Conservation (phyloP, 2,888 invertebrate genomes). For the Andrena fulva region DNA sequence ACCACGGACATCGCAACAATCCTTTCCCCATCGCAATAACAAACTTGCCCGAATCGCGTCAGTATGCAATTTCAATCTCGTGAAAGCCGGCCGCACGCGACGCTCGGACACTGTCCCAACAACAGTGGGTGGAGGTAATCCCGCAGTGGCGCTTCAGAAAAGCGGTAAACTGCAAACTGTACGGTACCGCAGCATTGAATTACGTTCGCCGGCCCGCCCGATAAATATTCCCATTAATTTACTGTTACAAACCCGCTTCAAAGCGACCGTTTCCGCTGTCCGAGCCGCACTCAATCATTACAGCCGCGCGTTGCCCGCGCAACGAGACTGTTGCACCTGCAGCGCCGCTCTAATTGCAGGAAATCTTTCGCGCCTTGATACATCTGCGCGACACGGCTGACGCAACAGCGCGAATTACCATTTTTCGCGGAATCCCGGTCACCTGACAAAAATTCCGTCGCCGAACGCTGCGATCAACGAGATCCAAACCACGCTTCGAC, state of each 20-base stretch:
- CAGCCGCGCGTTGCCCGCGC: neutral
- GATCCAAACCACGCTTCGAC: too few relatives aligned
- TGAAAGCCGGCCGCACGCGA: neutral
- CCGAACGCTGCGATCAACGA: neutral
- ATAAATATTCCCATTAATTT: conserved; percentile 20
- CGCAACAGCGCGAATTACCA: neutral
- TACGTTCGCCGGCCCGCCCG: neutral
- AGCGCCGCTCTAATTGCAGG: conserved; percentile 13
- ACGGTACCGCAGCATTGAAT: neutral
- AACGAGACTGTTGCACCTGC: conserved; percentile 22
- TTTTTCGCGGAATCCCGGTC: neutral
- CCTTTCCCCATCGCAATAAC: neutral
- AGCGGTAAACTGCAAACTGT: conserved; percentile 8
- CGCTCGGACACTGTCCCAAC: neutral
- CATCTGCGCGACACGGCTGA: neutral
- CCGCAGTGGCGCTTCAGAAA: neutral
- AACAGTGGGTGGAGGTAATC: neutral
- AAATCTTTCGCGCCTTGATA: conserved; percentile 21
- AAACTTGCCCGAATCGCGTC: neutral
- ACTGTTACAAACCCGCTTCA: neutral
- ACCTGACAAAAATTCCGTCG: neutral
- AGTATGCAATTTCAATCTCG: neutral
- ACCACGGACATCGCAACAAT: neutral
- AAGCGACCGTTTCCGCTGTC: conserved; percentile 12
- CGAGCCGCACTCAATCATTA: conserved; percentile 17